These are phyloP conservation scores for Monomorium pharaonis DNA, from an alignment of 1,140 invertebrate genomes.

Conservation along the genomic window DNA sequence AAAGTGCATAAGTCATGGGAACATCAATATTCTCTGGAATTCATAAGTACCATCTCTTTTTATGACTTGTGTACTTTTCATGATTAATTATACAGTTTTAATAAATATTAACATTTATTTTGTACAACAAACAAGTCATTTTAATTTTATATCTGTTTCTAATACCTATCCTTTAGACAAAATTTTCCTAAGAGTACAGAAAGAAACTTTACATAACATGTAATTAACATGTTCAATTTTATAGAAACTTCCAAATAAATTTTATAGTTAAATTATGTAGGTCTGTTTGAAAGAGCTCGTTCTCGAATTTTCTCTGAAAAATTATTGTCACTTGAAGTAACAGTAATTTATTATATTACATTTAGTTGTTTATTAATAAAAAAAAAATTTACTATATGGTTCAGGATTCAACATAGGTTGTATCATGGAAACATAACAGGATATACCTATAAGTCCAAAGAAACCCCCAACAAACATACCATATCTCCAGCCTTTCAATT, in stretches of 20 bases:
- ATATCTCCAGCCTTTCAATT: constrained; percentile 87
- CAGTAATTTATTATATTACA: neutral
- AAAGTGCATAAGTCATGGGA: constrained; percentile 44
- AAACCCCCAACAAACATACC: constrained; percentile 86
- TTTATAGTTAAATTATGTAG: neutral
- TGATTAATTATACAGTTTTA: constrained; percentile 45
- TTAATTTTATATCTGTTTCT: constrained; percentile 5
- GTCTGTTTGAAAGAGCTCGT: neutral
- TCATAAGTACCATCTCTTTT: constrained; percentile 35
- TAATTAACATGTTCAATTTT: neutral
- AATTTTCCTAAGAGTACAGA: neutral
- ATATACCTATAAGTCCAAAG: constrained; percentile 85
- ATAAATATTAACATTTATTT: constrained; percentile 63
- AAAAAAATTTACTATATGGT: constrained; percentile 86
- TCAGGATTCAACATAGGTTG: constrained; percentile 88
- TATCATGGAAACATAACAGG: constrained; percentile 88
- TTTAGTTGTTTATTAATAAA: neutral
- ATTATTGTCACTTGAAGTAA: constrained; percentile 51
- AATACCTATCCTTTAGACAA: neutral
- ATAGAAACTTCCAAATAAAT: neutral
- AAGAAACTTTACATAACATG: neutral
- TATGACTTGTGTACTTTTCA: constrained; percentile 45
- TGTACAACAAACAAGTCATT: constrained; percentile 40
- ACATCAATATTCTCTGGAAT: neutral
- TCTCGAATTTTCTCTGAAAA: constrained; percentile 73